Evolutionary conservation across 2,797 vertebrate species (phyloP).

Genomic region (Crax fasciolata): DNA sequence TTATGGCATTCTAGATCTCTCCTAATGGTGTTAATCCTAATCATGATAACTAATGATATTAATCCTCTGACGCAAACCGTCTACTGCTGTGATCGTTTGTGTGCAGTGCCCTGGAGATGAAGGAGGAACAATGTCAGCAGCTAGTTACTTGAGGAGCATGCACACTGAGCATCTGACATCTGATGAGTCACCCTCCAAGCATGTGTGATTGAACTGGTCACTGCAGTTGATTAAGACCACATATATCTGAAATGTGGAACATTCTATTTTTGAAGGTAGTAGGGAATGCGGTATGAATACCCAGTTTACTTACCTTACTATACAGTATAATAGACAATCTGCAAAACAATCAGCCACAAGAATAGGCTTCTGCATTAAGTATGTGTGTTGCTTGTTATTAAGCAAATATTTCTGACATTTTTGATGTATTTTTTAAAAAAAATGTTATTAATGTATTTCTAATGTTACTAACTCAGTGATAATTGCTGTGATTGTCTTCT

Average conservation of each 20-base stretch:
- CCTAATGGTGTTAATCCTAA: background rate
- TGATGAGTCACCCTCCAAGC: slow-evolving; percentile 36
- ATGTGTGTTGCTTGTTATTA: background rate
- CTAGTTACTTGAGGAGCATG: slow-evolving; percentile 37
- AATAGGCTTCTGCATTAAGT: background rate
- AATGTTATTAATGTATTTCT: background rate
- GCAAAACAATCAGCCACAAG: background rate
- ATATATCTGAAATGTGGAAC: slow-evolving; percentile 1
- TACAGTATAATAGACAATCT: background rate
- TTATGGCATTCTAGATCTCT: background rate
- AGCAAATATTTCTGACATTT: background rate
- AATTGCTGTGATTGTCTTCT: background rate
- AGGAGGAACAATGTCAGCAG: background rate
- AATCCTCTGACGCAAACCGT: slow-evolving; percentile 29
- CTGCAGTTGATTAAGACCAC: slow-evolving; percentile 30
- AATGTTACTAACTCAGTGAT: background rate
- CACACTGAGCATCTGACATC: slow-evolving; percentile 45
- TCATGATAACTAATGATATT: background rate
- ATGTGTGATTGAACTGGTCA: slow-evolving; percentile 37
- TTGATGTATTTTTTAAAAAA: background rate
- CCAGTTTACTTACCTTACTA: background rate
- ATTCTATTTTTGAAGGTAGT: background rate
- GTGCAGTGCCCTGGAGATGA: background rate
- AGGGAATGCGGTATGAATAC: background rate
- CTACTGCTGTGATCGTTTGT: background rate